These are phyloP conservation scores for Xenops minutus DNA, from an alignment of 2,797 vertebrate genomes.

Conservation along the genomic window DNA sequence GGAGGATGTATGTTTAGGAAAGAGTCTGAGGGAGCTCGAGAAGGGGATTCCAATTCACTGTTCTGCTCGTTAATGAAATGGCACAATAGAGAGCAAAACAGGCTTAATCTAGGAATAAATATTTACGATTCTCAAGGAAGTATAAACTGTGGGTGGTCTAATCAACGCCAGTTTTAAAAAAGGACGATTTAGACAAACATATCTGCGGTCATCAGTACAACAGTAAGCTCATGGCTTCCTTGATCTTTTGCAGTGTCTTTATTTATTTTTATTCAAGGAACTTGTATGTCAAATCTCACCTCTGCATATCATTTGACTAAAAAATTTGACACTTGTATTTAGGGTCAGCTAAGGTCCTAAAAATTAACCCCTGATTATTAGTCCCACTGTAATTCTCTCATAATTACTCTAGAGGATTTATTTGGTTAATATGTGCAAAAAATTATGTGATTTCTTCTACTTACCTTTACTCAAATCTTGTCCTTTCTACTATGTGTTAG, in stretches of 20 bases:
- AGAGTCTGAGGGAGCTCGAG: background rate
- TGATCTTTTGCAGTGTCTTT: background rate
- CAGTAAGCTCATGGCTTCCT: rapidly evolving
- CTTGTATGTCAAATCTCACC: background rate
- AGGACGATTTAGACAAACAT: rapidly evolving
- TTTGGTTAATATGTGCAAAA: background rate
- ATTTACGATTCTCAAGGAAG: background rate
- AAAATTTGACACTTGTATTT: background rate
- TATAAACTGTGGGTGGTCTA: background rate
- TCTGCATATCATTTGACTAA: background rate
- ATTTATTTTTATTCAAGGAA: background rate
- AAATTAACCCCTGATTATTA: background rate
- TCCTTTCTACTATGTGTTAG: background rate
- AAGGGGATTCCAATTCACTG: background rate
- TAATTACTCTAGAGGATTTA: background rate
- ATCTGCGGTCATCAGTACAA: rapidly evolving
- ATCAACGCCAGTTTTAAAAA: background rate
- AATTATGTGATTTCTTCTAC: background rate
- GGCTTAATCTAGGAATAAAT: background rate
- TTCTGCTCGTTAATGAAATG: background rate
- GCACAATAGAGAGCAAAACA: background rate
- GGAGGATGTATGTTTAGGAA: rapidly evolving
- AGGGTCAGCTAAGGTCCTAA: background rate
- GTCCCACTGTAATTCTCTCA: background rate
- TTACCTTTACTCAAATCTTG: background rate